A percentile compares a stretch with the other conserved stretches of the same genome.
These are phyloP conservation scores for Cistogaster globosa DNA, from an alignment of 2,888 invertebrate species.

Conservation along the genomic window DNA sequence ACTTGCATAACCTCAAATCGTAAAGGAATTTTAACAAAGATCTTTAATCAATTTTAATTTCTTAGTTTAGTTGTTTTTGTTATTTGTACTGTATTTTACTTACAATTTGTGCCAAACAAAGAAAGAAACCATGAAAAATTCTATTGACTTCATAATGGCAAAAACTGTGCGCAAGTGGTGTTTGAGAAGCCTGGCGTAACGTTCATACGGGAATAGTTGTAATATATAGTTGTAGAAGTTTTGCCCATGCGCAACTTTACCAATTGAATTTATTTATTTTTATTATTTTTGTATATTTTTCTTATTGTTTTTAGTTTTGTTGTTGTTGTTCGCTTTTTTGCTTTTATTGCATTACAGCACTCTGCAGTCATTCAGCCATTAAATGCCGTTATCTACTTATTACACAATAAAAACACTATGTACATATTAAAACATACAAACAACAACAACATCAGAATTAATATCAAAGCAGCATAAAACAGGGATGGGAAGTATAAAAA, in stretches of 20 bases:
- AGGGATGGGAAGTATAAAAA: conserved; percentile 11
- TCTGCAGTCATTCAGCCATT: conserved; percentile 80
- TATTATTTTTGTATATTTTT: conserved; percentile 38
- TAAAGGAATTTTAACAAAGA: conserved; percentile 70
- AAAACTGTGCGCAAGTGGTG: conserved; percentile 46
- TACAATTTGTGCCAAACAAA: conserved; percentile 68
- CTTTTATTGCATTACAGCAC: conserved; percentile 68
- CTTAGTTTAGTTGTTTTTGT: conserved; percentile 24
- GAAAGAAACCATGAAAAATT: conserved; percentile 70
- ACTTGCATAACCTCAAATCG: conserved; percentile 69
- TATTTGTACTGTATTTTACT: conserved; percentile 4
- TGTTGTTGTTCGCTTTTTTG: conserved; percentile 50
- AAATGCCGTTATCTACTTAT: conserved; percentile 82
- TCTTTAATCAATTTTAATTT: conserved; percentile 70
- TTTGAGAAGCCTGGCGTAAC: conserved; percentile 27
- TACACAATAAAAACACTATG: conserved; percentile 79
- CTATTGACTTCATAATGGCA: conserved; percentile 67
- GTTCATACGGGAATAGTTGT: conserved; percentile 30
- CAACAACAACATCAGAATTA: background rate
- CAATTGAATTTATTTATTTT: conserved; percentile 70
- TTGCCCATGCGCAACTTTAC: conserved; percentile 69
- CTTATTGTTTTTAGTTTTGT: conserved; percentile 10
- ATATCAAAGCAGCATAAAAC: conserved; percentile 1
- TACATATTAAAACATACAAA: conserved; percentile 40
- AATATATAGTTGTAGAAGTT: conserved; percentile 25